Evolutionary conservation across 1,140 invertebrate genomes (phyloP), one percentile per base, ranked within the genome.

Genomic region (Latrodectus geometricus): DNA sequence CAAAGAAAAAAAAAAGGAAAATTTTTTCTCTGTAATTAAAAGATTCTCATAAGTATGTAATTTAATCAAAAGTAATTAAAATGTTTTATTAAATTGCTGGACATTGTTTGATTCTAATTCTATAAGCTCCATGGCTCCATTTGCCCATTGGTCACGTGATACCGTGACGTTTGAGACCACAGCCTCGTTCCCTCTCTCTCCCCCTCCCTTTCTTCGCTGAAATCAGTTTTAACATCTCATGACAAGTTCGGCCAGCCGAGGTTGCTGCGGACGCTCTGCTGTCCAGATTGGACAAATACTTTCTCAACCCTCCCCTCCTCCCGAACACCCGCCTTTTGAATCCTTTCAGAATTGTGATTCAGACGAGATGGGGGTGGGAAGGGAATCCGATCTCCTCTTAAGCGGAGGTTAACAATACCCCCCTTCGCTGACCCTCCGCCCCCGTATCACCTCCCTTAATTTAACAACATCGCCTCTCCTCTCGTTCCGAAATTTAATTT

Each of bases 371-470:
- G n/a, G 23, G 23, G 68, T 11, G 35, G 68, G 69, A 48, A 56
- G 69, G 54, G 54, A 48, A 49, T 70, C 52, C 56, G 54, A 35
- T 21, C 68, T n/a, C 68, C 68, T 21, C 17, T 72, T 74, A 52
- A 69, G 78, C 65, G 12, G 50, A 80, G 78, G 82, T 76, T 86
- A 86, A 78, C 83, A 84, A 84, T 84, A 73, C 56, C 54, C 68
- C 80, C 52, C 14, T 52, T 3, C 17, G 73, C 56, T 84, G 82
- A 48, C 56, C 72, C 80, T 23, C 75, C 20, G 11, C 23, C 78
- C 66, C 68, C 83, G 75, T 86, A 86, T 86, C 83, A 86, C 83
- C 83, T 86, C 83, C 83, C 83, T 73, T 86, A 86, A 86, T 86
- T 86, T 86, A 86, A 86, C 83, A 86, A 78, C 83, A 86, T 86